Conservation (phyloP, 1,140 invertebrate species). For the Drepana arcuata region DNA sequence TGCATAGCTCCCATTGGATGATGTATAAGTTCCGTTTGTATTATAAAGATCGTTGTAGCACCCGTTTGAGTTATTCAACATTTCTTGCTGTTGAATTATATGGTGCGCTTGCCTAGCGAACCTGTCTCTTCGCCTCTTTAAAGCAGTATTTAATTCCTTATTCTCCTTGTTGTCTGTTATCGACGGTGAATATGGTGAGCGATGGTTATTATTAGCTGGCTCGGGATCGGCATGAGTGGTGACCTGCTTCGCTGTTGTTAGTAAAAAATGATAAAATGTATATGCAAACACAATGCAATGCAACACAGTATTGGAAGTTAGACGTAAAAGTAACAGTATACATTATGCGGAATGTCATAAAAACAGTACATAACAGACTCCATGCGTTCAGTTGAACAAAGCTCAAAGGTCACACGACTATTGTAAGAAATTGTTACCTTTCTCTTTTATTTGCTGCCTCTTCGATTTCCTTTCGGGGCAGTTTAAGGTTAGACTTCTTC, state of each 20-base stretch:
- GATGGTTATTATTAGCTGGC: slow-evolving; percentile 25
- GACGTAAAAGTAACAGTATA: no score
- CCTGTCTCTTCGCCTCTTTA: slow-evolving; percentile 43
- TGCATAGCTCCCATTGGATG: slow-evolving; percentile 16
- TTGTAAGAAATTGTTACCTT: slow-evolving; percentile 27
- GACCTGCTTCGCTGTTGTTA: slow-evolving; percentile 43
- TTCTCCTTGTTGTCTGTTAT: slow-evolving; percentile 48
- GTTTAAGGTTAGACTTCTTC: slow-evolving; percentile 38
- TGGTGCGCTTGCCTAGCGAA: slow-evolving; percentile 48
- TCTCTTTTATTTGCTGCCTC: slow-evolving; percentile 46
- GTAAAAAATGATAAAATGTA: slow-evolving; percentile 27
- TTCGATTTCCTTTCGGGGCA: slow-evolving; percentile 46
- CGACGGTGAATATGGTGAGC: slow-evolving; percentile 26
- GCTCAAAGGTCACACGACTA: neutral
- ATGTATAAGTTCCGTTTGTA: slow-evolving; percentile 10
- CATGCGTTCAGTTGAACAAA: no score
- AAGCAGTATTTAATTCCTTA: slow-evolving; percentile 41
- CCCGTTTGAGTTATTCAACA: slow-evolving; percentile 40
- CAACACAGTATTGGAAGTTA: no score
- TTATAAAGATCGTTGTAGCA: slow-evolving; percentile 27
- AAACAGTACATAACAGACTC: no score
- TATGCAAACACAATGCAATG: slow-evolving; percentile 11
- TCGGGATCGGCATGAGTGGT: slow-evolving; percentile 33
- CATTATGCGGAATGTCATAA: no score
- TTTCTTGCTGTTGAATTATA: slow-evolving; percentile 46